Evolutionary conservation across 2,888 invertebrate species (phyloP).

Genomic region (Phyto melanocephala): DNA sequence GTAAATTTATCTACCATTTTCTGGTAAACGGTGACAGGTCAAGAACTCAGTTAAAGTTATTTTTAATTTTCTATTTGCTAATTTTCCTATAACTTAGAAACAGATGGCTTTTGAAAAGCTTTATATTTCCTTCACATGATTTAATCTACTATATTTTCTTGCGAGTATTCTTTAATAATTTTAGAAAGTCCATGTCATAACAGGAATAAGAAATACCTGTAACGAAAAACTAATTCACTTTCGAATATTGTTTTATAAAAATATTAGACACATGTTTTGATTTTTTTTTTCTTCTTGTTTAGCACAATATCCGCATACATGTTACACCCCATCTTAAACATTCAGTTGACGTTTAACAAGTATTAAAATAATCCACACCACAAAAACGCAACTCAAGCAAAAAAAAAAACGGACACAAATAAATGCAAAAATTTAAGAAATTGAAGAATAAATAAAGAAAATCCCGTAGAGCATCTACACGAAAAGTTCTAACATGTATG

Average conservation of each 20-base stretch:
- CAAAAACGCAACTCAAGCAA: constrained; percentile 14
- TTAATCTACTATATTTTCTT: neutral
- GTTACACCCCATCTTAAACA: constrained; percentile 53
- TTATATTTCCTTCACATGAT: too few relatives aligned
- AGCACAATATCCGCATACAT: constrained; percentile 47
- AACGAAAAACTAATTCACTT: constrained; percentile 13
- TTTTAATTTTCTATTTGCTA: too few relatives aligned
- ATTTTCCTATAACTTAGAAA: too few relatives aligned
- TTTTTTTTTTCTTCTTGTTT: neutral
- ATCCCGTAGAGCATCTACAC: constrained; percentile 1
- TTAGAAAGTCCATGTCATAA: neutral
- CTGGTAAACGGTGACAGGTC: too few relatives aligned
- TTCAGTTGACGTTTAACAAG: constrained; percentile 61
- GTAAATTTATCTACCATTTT: too few relatives aligned
- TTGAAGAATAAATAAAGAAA: neutral
- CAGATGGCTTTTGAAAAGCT: too few relatives aligned
- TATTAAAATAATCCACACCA: constrained; percentile 54
- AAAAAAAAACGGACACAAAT: neutral
- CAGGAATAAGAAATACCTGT: neutral
- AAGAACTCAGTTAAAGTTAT: too few relatives aligned
- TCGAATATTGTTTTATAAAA: neutral
- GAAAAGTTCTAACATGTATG: constrained; percentile 56
- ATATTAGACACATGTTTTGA: neutral
- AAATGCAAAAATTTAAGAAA: neutral
- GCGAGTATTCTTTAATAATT: neutral